These are phyloP conservation scores for Xestia c-nigrum DNA, from an alignment of 2,888 invertebrate species.

Conservation along the genomic window DNA sequence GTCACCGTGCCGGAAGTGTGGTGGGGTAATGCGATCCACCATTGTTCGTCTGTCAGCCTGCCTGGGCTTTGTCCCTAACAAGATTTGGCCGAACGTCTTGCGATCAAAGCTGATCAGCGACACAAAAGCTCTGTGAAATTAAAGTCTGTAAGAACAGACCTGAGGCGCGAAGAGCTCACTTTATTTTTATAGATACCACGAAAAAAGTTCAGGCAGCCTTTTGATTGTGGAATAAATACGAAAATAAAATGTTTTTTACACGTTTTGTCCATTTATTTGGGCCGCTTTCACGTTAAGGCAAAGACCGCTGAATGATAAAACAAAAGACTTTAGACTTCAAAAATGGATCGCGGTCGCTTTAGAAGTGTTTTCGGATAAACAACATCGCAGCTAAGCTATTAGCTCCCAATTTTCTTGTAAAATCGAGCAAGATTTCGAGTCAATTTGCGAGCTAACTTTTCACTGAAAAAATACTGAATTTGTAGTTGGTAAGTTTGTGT, in stretches of 20 bases:
- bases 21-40: conserved; percentile 81
- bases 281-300: background rate
- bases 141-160: conserved; percentile 69
- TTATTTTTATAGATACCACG: conserved; percentile 49
- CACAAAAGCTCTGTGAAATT: conserved; percentile 79
- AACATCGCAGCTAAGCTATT: conserved; percentile 5
- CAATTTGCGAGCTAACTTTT: conserved; percentile 47
- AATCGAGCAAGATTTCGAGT: conserved; percentile 2
- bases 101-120: conserved; percentile 75
- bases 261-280: conserved; percentile 4
- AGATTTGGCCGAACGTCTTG: conserved; percentile 80
- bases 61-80: conserved; percentile 81
- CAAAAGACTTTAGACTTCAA: background rate
- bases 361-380: background rate
- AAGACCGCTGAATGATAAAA: conserved; percentile 5
- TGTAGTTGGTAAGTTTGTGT: too few species aligned
- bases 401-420: conserved; percentile 18
- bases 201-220: conserved; percentile 37
- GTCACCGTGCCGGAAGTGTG: conserved; percentile 81
- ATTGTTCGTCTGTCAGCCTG: conserved; percentile 76
- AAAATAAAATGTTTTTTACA: conserved; percentile 27
- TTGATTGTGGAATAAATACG: conserved; percentile 33
- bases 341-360: background rate
- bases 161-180: conserved; percentile 73
- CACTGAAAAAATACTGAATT: conserved; percentile 25